A percentile compares a stretch with the other conserved stretches of the same genome.
These are phyloP conservation scores for Agapostemon virescens DNA, from an alignment of 2,888 invertebrate species.

Conservation along the genomic window DNA sequence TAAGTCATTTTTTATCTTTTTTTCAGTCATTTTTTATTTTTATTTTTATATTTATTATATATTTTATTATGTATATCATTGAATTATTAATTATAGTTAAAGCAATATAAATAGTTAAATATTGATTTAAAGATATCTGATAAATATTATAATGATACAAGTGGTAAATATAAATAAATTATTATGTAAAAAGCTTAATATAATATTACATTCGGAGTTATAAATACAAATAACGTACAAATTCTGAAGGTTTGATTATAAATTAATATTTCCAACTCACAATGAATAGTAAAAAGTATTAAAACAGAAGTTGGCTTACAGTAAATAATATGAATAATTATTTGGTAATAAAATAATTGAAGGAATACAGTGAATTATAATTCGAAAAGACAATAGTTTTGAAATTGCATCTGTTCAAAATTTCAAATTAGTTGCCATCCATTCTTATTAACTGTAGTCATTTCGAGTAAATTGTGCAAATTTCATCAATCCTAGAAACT, in stretches of 20 bases:
- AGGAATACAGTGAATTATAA: slow-evolving; percentile 5
- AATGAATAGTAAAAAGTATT: background rate
- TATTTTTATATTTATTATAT: background rate
- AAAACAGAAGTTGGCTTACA: background rate
- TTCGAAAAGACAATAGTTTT: slow-evolving; percentile 1
- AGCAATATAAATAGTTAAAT: background rate
- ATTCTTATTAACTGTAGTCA: slow-evolving; percentile 25
- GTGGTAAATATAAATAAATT: background rate
- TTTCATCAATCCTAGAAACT: slow-evolving; percentile 1
- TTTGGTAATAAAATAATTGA: slow-evolving; percentile 8
- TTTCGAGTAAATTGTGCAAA: slow-evolving; percentile 10
- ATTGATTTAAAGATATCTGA: background rate
- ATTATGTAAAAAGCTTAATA: background rate
- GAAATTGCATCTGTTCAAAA: slow-evolving; percentile 7
- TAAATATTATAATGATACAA: background rate
- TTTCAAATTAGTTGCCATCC: slow-evolving; percentile 24
- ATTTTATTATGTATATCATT: too few relatives aligned
- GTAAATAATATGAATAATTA: background rate
- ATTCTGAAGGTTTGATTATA: background rate
- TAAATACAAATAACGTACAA: background rate
- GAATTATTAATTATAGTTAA: too few relatives aligned
- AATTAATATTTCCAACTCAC: slow-evolving; percentile 2
- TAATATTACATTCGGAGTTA: background rate
- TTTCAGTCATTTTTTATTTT: background rate
- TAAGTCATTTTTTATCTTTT: background rate